phyloP scores from a whole-genome alignment of 2,797 vertebrate species.

The Bradypus variegatus region DNA sequence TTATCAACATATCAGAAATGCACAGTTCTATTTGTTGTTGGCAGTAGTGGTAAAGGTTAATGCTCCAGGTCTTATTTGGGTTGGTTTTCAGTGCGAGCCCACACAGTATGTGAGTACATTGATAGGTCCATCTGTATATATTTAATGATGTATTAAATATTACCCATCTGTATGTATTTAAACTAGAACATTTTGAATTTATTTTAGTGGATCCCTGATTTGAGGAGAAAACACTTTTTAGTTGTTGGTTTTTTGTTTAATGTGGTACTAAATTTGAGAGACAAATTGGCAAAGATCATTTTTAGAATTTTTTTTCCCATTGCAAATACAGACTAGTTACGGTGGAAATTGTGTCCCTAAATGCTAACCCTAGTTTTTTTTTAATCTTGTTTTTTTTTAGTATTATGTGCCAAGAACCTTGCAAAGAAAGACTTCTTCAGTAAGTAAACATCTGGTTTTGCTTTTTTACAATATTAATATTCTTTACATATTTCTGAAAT shows the following conservation, averaged over 20 bases:
- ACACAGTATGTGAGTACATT: background rate
- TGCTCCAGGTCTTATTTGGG: slow-evolving; percentile 1
- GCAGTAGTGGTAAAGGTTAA: slow-evolving; percentile 21
- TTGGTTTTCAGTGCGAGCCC: background rate
- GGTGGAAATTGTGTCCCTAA: background rate
- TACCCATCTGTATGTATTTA: background rate
- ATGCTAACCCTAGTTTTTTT: slow-evolving; percentile 39
- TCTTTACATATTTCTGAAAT: slow-evolving; percentile 32
- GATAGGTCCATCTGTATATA: background rate
- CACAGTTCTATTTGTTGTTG: background rate
- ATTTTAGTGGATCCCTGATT: background rate
- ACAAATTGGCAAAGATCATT: background rate
- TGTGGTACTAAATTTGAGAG: slow-evolving; percentile 23
- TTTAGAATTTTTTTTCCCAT: background rate
- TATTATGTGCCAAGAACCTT: slow-evolving; percentile 99
- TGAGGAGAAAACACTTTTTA: slow-evolving; percentile 26
- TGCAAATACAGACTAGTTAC: background rate
- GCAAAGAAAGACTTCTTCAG: slow-evolving; percentile 99
- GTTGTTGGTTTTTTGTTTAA: slow-evolving; percentile 23
- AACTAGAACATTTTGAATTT: slow-evolving; percentile 20
- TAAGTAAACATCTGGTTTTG: slow-evolving; percentile 79
- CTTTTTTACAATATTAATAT: background rate
- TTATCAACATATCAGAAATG: background rate
- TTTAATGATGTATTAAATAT: background rate
- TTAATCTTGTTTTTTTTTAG: slow-evolving; percentile 79